A percentile compares a stretch with the other conserved stretches of the same genome.
These are phyloP conservation scores for Serranochromis macrocephalus DNA, from an alignment of 2,113 vertebrate species.

Conservation along the genomic window DNA sequence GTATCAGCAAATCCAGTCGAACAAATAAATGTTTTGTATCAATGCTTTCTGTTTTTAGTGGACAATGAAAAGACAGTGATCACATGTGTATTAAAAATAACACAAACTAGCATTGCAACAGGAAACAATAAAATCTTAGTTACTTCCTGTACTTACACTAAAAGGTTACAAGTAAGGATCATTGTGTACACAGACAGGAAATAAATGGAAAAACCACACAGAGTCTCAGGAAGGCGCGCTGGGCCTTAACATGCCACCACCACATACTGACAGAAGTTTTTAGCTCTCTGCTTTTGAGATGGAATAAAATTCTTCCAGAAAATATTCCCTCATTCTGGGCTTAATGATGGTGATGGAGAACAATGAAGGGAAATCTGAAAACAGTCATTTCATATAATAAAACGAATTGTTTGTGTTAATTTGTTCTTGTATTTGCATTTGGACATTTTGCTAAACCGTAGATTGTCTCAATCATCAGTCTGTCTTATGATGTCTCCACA, in stretches of 20 bases:
- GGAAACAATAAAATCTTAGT: background rate
- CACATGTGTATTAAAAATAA: background rate
- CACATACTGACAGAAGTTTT: background rate
- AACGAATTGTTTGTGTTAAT: background rate
- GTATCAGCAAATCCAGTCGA: background rate
- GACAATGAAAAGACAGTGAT: background rate
- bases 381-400: background rate
- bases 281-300: background rate
- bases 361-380: background rate
- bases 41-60: background rate
- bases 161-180: background rate
- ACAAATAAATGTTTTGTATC: background rate
- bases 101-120: background rate
- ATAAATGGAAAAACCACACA: background rate
- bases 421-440: background rate
- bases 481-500: background rate
- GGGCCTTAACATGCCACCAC: background rate
- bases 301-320: background rate
- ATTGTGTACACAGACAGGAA: background rate
- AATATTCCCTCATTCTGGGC: background rate
- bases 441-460: background rate
- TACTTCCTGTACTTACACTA: background rate
- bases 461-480: background rate
- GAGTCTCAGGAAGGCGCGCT: background rate
- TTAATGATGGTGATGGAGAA: background rate